Conservation (phyloP, 2,113 vertebrate genomes). For the Naja naja region DNA sequence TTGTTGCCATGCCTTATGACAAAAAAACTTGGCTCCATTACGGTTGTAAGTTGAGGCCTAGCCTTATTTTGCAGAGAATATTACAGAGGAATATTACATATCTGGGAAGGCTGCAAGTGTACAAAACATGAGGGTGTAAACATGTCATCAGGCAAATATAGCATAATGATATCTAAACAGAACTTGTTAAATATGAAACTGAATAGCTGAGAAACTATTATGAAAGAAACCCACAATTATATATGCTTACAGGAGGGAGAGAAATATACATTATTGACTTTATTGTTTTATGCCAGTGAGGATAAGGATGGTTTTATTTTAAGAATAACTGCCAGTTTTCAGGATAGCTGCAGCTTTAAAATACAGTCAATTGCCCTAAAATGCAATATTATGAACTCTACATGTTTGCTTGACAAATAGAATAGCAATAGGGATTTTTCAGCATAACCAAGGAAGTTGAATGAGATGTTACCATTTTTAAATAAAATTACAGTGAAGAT, state of each 20-base stretch:
- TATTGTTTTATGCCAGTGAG: neutral
- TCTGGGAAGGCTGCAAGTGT: neutral
- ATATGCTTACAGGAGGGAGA: neutral
- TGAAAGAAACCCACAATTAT: neutral
- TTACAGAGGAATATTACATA: neutral
- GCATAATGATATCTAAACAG: neutral
- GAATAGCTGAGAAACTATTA: neutral
- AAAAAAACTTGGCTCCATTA: neutral
- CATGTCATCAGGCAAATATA: neutral
- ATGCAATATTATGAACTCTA: neutral
- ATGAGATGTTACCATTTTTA: conserved; percentile 16
- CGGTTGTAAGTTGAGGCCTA: neutral
- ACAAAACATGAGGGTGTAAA: neutral
- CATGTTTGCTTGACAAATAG: neutral
- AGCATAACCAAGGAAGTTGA: conserved; percentile 21
- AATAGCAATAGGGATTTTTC: neutral
- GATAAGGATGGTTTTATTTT: conserved; percentile 6
- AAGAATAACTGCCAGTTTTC: neutral
- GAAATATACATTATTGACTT: neutral
- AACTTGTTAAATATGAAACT: neutral
- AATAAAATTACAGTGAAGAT: conserved; percentile 26
- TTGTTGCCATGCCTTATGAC: neutral
- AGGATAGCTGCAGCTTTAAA: neutral
- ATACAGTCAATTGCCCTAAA: neutral
- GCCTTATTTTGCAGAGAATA: neutral